A percentile compares a stretch with the other conserved stretches of the same genome.
These are phyloP conservation scores for Patagioenas fasciata DNA, from an alignment of 2,113 vertebrate genomes.

Conservation along the genomic window DNA sequence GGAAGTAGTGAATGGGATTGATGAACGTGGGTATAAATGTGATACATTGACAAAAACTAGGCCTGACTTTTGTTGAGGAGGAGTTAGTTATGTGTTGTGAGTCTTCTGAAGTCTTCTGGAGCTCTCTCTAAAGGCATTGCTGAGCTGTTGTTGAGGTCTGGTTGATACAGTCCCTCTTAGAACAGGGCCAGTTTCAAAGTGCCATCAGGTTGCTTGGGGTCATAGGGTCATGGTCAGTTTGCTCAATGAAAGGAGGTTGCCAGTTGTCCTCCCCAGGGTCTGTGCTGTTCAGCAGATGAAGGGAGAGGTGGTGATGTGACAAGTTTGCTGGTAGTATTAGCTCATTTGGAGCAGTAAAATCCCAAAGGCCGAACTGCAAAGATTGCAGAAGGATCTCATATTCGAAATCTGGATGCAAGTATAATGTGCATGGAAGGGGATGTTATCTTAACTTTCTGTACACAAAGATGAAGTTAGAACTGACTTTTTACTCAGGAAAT, in stretches of 20 bases:
- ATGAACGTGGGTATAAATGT: neutral
- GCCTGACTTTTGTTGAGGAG: neutral
- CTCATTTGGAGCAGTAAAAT: neutral
- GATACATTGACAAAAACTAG: neutral
- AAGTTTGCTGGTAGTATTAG: neutral
- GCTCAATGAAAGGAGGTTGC: neutral
- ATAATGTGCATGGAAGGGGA: neutral
- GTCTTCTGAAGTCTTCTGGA: neutral
- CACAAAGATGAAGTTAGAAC: neutral
- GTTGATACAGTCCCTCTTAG: neutral
- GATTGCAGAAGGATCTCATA: neutral
- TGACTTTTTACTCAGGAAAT: neutral
- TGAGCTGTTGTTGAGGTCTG: neutral
- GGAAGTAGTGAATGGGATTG: neutral
- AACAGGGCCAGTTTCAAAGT: neutral
- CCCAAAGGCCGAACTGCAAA: neutral
- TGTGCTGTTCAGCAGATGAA: accelerated
- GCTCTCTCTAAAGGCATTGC: neutral
- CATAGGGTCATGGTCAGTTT: neutral
- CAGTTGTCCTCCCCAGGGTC: neutral
- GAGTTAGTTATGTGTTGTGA: neutral
- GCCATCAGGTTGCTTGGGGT: neutral
- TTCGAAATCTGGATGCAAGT: neutral
- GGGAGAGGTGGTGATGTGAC: neutral
- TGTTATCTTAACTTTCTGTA: neutral